Evolutionary conservation across 2,888 invertebrate species (phyloP).

Genomic region (Drosophila anomelani): DNA sequence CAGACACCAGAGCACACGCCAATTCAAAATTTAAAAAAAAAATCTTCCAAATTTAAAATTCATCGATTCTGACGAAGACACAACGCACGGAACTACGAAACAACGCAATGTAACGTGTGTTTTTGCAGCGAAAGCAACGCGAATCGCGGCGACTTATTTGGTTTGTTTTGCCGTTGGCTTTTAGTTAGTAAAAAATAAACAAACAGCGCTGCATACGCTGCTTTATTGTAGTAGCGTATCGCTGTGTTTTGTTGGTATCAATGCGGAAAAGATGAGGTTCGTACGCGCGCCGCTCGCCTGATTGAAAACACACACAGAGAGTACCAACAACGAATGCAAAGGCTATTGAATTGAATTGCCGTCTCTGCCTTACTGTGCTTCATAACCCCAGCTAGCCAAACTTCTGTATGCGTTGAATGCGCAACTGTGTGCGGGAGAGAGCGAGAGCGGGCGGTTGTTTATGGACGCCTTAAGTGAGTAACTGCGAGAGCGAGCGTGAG

Average conservation of each 20-base stretch:
- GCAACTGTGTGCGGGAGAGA: conserved; percentile 59
- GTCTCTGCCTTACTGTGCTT: conserved; percentile 77
- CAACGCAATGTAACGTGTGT: conserved; percentile 45
- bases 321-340: conserved; percentile 84
- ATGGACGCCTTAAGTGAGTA: conserved; percentile 16
- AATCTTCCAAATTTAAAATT: conserved; percentile 20
- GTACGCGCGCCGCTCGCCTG: conserved; percentile 77
- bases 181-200: conserved; percentile 74
- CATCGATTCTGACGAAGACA: conserved; percentile 58
- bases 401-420: conserved; percentile 73
- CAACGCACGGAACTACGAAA: conserved; percentile 53
- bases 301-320: conserved; percentile 83
- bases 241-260: conserved; percentile 70
- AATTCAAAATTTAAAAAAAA: conserved; percentile 16
- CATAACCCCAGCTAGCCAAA: conserved; percentile 66
- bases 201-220: conserved; percentile 73
- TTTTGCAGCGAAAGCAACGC: conserved; percentile 45
- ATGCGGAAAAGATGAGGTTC: conserved; percentile 77
- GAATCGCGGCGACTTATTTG: conserved; percentile 52
- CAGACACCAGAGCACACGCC: conserved; percentile 58
- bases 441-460: conserved; percentile 22
- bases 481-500: conserved; percentile 12
- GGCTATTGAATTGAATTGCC: conserved; percentile 83
- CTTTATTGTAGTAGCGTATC: conserved; percentile 49
- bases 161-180: conserved; percentile 60